Evolutionary conservation across 2,113 vertebrate genomes (phyloP).

Genomic region (Mesocricetus auratus): DNA sequence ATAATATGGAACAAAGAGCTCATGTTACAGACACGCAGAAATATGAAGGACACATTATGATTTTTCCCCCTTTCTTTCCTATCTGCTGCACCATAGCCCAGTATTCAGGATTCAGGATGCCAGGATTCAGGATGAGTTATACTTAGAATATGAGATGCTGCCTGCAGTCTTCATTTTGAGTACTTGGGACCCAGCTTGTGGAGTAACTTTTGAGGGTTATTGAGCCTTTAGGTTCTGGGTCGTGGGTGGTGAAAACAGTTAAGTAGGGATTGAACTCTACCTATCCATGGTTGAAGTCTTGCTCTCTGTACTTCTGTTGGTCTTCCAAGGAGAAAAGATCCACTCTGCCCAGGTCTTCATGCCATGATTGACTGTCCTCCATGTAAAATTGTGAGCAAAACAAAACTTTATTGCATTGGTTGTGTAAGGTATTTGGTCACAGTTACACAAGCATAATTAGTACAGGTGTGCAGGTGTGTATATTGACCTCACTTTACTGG

Average conservation of each 20-base stretch:
- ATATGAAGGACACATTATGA: not conserved
- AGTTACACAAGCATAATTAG: not conserved
- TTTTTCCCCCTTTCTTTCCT: not conserved
- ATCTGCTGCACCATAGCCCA: not conserved
- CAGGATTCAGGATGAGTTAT: not conserved
- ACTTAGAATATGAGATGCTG: not conserved
- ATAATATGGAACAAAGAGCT: not conserved
- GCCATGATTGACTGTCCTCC: not conserved
- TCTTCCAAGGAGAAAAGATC: not conserved
- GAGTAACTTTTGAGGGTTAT: not conserved
- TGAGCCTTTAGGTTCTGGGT: not conserved
- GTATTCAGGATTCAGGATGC: not conserved
- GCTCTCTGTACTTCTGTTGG: not conserved
- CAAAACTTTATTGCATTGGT: not conserved
- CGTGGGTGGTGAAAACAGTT: no score
- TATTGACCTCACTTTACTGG: not conserved
- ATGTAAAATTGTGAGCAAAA: not conserved
- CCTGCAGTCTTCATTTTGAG: not conserved
- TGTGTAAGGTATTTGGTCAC: not conserved
- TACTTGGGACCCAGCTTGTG: not conserved
- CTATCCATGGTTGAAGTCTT: not conserved
- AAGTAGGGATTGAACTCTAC: not conserved
- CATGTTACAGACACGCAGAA: not conserved
- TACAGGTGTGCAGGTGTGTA: not conserved
- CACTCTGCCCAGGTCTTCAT: not conserved